These are phyloP conservation scores for Chionomys nivalis DNA, from an alignment of 2,113 vertebrate species.

Conservation along the genomic window DNA sequence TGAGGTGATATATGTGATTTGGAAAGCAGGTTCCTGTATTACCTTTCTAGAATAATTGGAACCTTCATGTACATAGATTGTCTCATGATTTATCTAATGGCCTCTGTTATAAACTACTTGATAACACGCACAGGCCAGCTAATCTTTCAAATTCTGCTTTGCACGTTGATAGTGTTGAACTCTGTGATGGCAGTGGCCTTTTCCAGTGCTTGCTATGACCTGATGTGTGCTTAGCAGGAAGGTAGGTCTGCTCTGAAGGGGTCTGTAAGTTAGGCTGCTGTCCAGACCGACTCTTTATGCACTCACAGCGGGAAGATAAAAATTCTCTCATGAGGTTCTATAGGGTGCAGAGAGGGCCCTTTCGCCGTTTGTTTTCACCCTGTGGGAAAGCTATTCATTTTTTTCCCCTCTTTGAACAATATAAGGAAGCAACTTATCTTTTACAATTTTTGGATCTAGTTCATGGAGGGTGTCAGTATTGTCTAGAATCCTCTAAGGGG, in stretches of 20 bases:
- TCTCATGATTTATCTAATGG: constrained; percentile 54
- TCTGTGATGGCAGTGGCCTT: constrained; percentile 27
- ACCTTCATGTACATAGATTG: constrained; percentile 32
- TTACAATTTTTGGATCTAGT: constrained; percentile 75
- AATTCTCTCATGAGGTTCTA: constrained; percentile 75
- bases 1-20: constrained; percentile 45
- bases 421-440: constrained; percentile 76
- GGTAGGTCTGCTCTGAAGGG: constrained; percentile 68
- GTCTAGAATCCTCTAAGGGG: constrained; percentile 77
- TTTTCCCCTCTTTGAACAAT: constrained; percentile 56
- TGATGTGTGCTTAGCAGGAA: constrained; percentile 59
- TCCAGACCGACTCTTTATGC: constrained; percentile 71
- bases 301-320: constrained; percentile 74
- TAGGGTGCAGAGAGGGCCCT: constrained; percentile 76
- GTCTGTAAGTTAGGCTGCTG: constrained; percentile 63
- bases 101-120: constrained; percentile 28
- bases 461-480: constrained; percentile 80
- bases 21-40: constrained; percentile 9
- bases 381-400: constrained; percentile 76
- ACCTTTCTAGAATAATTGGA: constrained; percentile 34
- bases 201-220: constrained; percentile 56
- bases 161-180: constrained; percentile 27
- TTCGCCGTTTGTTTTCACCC: constrained; percentile 74
- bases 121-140: neutral
- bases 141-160: constrained; percentile 48